Evolutionary conservation across 2,797 vertebrate species (phyloP), one percentile per base, ranked within the genome.

Genomic region (Platalea minor): DNA sequence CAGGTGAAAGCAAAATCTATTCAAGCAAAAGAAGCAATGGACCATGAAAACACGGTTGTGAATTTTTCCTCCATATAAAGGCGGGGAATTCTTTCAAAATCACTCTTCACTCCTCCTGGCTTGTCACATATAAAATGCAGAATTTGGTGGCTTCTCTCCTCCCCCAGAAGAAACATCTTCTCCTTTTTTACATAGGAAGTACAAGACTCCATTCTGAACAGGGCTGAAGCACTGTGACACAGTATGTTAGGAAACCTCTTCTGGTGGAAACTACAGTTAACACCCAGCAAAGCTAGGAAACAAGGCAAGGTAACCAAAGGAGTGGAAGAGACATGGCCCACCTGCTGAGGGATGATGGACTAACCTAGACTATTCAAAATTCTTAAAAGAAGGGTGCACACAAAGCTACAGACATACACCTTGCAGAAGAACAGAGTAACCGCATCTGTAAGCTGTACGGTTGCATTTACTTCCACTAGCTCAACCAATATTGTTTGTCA

Each of bases 1-100:
- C 54, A 93, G 94, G 67, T 92, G 74, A 97, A 97, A 96, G 63
- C 78, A 97, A 96, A 96, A 91, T 83, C 89, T 96, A 91, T 88
- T 94, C 95, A 96, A 94, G 87, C 92, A 91, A 96, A 98, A 96
- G 83, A 48, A 89, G 89, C 90, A 97, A 80, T 12, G 5, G 63
- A 96, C 89, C 89, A 64, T 91, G 84, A 96, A 97, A 95, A 95
- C 77, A 41, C 75, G 95, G 70, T 91, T 96, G 87, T 95, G 76
- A 85, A 45, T 57, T 93, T 64, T 85, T 11, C 95, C 54, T 94
- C 92, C 68, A 73, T 48, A 70, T 92, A 95, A 92, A 97, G 89
- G 87, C 88, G 70, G 35, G 54, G 70, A 95, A 37, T 81, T 96
- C 68, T 89, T 94, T 92, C 72, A 90, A 93, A 96, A 95, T 80